Evolutionary conservation across 2,797 vertebrate species (phyloP), one percentile per base, ranked within the genome.

Genomic region (Neopelma chrysocephalum): DNA sequence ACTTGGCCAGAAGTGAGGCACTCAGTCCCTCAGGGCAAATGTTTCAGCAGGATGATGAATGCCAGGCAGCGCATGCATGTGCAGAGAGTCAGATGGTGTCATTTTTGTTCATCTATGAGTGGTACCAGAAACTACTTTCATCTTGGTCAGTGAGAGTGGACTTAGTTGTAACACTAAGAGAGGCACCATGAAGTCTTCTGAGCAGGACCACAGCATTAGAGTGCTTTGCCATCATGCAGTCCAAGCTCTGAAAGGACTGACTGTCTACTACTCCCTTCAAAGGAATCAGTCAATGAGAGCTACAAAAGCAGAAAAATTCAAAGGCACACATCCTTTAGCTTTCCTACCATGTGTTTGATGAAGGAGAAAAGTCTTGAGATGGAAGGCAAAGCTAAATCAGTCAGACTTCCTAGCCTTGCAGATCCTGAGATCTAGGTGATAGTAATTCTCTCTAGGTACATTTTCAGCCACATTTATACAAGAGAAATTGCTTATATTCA

Each of bases 261-360:
- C 73, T 40, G n/a, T 32, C 1, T 6, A 22, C 43, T 58, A 14
- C 60, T 79, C 2, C 40, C 43, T 91, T 87, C 78, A 79, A 77
- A 79, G 32, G 48, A 64, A 47, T 71, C 34, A 32, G 50, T 43
- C 20, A 31, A 53, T 5, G 4, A 86, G 25, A 83, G 66, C 64
- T 56, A 73, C 50, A 89, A 66, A 89, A 89, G 56, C 47, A 89
- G 77, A 78, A 84, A 54, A 87, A 50, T 40, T 76, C 61, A 61
- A 83, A 91, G 66, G 16, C 13, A 32, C 54, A 50, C 12, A 53
- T 73, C 22, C 43, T 78, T 73, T 18, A 66, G 43, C 12, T 27
- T 82, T 91, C 34, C 19, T 73, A 54, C 77, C 25, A 4, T 11
- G 32, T 23, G 10, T 77, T 42, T 68, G 71, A 82, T 75, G 85